Percentiles rank a stretch among this genome's conserved stretches.
phyloP scores from a whole-genome alignment of 2,113 vertebrate genomes.

The Saccopteryx bilineata region DNA sequence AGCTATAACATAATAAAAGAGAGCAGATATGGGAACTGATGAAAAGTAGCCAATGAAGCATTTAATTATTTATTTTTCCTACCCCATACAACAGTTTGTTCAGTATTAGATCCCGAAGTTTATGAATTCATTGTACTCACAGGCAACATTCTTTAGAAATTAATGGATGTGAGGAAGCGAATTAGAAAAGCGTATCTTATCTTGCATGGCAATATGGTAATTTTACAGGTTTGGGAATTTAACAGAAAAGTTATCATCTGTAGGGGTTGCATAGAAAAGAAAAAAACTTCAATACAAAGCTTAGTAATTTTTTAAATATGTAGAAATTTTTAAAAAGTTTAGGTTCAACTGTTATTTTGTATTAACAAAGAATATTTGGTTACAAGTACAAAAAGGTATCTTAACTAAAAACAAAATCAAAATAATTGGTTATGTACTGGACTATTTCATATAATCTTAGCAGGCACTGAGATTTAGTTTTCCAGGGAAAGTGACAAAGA shows the following conservation, averaged over 20 bases:
- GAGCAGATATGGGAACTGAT: slow-evolving; percentile 40
- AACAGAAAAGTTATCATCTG: slow-evolving; percentile 47
- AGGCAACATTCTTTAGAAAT: slow-evolving; percentile 72
- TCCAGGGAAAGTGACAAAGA: neutral
- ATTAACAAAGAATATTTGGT: neutral
- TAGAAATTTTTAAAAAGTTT: neutral
- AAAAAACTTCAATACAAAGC: neutral
- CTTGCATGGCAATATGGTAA: slow-evolving; percentile 4
- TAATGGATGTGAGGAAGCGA: slow-evolving; percentile 72
- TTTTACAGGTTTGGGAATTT: slow-evolving; percentile 52
- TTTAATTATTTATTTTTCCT: slow-evolving; percentile 65
- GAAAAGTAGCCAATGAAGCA: slow-evolving; percentile 75
- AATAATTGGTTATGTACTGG: neutral
- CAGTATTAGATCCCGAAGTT: slow-evolving; percentile 77
- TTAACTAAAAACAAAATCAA: slow-evolving; percentile 44
- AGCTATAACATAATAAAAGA: slow-evolving; percentile 66
- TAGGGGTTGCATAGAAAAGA: slow-evolving; percentile 12
- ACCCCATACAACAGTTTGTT: slow-evolving; percentile 62
- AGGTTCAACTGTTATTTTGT: neutral
- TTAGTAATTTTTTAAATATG: slow-evolving; percentile 21
- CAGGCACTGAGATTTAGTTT: neutral
- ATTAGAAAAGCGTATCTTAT: slow-evolving; percentile 75
- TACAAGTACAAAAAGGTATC: neutral
- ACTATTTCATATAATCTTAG: neutral
- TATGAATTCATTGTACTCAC: slow-evolving; percentile 74